Evolutionary conservation across 2,797 vertebrate species (phyloP).

Genomic region (Sphenodon punctatus): DNA sequence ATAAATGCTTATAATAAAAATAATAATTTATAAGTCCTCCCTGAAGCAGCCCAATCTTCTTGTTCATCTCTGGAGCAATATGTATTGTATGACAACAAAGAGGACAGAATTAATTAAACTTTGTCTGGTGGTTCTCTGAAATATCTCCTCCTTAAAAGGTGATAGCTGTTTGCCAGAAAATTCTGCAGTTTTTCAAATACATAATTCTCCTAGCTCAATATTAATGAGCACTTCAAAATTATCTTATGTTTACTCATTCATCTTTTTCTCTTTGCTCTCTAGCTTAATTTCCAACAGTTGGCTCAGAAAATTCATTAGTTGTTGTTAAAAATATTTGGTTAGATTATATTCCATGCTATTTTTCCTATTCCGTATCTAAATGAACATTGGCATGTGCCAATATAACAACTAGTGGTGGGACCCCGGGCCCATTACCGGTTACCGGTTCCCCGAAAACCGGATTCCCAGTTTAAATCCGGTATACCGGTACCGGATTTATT

Average conservation of each 20-base stretch:
- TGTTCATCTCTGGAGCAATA: not conserved
- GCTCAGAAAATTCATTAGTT: not conserved
- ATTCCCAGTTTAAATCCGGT: too few relatives aligned
- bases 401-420: not conserved
- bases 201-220: not conserved
- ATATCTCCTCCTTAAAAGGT: not conserved
- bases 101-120: not conserved
- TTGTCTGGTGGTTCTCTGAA: not conserved
- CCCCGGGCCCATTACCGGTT: too few relatives aligned
- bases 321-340: not conserved
- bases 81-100: not conserved
- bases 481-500: too few relatives aligned
- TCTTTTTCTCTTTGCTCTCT: fast-evolving
- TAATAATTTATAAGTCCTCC: too few relatives aligned
- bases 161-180: not conserved
- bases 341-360: not conserved
- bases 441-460: too few relatives aligned
- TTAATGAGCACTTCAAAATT: fast-evolving
- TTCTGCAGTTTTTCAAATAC: not conserved
- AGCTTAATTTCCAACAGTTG: fast-evolving
- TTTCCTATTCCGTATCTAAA: not conserved
- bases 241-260: not conserved
- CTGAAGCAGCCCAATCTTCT: too few relatives aligned
- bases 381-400: not conserved
- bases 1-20: too few relatives aligned